Evolutionary conservation across 2,888 invertebrate species (phyloP), one percentile per base, ranked within the genome.

Genomic region (Phoenoteleia sp.): DNA sequence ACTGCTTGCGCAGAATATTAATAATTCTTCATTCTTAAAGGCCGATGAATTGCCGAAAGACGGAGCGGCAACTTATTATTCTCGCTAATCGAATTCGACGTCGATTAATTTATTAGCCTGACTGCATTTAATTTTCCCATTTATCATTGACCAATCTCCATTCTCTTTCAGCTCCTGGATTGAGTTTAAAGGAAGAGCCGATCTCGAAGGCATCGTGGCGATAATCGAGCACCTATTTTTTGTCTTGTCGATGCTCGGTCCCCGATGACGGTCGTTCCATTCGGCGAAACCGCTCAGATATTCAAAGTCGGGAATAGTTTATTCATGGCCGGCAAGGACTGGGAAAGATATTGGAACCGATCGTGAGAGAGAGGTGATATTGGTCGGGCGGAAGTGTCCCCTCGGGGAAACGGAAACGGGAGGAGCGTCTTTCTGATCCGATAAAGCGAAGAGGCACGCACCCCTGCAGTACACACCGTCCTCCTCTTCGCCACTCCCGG

Each of bases 221-320:
- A 19, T 79, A 67, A 76, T 77, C 81, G 81, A 77, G 66, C 52
- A 33, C 45, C 66, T 36, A 62, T 82, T 84, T 81, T 77, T 80
- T 71, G 79, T 75, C 80, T 62, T 36, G 39, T 62, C 66, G 72
- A 72, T 42, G 60, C 36, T 45, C 67, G 89, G 90, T 91, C 90
- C 90, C 91, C 88, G 87, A 86, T 85, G 89, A 88, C 87, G 89
- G 87, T 80, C 89, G 88, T 90, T 89, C 90, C 88, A 91, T 91
- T 88, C 86, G 88, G 90, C 85, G 79, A 90, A 90, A 90, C 88
- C 89, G 90, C 90, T 93, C 91, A 90, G 92, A 93, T 93, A 93
- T 94, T 93, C 93, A 94, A 93, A 94, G 93, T 93, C 92, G 91
- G 88, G 87, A 92, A 93, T 93, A 94, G 93, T 94, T 94, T 94